Base-by-base conservation (phyloP, 1,140 invertebrate species). In the Bactericera cockerelli region DNA sequence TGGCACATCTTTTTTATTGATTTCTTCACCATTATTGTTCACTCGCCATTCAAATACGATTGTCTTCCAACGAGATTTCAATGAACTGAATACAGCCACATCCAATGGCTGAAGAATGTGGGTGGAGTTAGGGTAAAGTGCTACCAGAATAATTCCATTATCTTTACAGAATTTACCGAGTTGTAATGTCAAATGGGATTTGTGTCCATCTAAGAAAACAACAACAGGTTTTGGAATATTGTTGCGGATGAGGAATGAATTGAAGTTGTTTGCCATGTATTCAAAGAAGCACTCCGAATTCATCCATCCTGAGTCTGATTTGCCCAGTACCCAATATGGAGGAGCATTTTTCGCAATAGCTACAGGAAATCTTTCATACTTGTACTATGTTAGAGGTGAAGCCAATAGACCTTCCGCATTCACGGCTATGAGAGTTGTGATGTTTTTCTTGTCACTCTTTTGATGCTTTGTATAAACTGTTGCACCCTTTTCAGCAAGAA, bases 41-140 rank as follows among this genome's bases (percentile, higher is more conserved):
- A 62, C 57, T 16, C 56, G 55, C 24, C 63, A 61, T 22, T 57
- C 19, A 53, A 57, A n/a, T 26, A 69, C 65, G 4, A 61, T 49
- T 57, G 67, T 64, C 61, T 67, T 70, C 70, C 70, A 73, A 36
- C 65, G 49, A 2, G 28, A 56, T 65, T 71, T 70, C 21, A 71
- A 22, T 28, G 65, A 64, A 59, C 63, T 61, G 56, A 72, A 75
- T 2, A 72, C 64, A 22, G 63, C 66, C 2, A 74, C 69, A 61
- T 73, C 69, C n/a, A 70, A 66, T 14, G 70, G 70, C 59, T 73
- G 71, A 33, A 74, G 59, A 3, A 74, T 67, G 60, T 74, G 72
- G n/a, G 72, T 73, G 6, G 70, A 63, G 63, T 73, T 75, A 0
- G 72, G 69, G 6, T 64, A 66, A 8, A 75, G 63, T n/a, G 68